Base-by-base conservation (phyloP, 2,113 vertebrate genomes). In the Pseudolaguvia tuberculata region DNA sequence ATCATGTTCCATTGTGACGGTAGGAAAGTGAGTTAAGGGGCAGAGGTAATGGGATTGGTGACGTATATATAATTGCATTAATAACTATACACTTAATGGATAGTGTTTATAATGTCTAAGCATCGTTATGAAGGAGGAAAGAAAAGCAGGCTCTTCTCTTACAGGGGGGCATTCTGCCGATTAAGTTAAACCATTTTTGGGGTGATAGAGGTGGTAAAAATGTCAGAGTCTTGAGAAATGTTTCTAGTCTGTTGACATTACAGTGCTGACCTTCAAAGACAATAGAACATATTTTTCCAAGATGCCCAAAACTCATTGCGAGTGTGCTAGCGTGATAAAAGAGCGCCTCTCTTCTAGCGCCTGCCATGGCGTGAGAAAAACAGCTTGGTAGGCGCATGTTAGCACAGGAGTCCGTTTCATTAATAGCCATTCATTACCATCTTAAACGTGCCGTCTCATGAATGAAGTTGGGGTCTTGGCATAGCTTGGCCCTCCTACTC, bases 401-500 rank as follows among this genome's bases (percentile, higher is more conserved):
- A 85, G 88, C 78, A 86, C 87, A 83, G 89, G 90, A 94, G 90
- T 92, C 92, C 89, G 91, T 91, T 92, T 91, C 94, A 93, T 92
- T 92, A 91, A 93, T 88, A 87, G 86, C 88, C 92, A 92, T 94
- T 96, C 91, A 93, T 92, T 93, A 92, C 90, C 92, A 93, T 91
- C 91, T 89, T 91, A 91, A 93, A 94, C 93, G 90, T 89, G 92
- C 90, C 79, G 85, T 87, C 90, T 88, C 83, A 88, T 96, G 92
- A 96, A 96, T 94, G 93, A 93, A 92, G 91, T 88, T 75, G 87
- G 87, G 91, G 91, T 92, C 91, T 91, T 90, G 93, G 93, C 95
- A 96, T 92, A 92, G 88, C 91, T 90, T 67, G 85, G 86, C 89
- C 91, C 91, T 93, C 95, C 95, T 90, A 93, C 93, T 86, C 88